Base-by-base conservation (phyloP, 1,140 invertebrate species). In the Kradibia gibbosae region DNA sequence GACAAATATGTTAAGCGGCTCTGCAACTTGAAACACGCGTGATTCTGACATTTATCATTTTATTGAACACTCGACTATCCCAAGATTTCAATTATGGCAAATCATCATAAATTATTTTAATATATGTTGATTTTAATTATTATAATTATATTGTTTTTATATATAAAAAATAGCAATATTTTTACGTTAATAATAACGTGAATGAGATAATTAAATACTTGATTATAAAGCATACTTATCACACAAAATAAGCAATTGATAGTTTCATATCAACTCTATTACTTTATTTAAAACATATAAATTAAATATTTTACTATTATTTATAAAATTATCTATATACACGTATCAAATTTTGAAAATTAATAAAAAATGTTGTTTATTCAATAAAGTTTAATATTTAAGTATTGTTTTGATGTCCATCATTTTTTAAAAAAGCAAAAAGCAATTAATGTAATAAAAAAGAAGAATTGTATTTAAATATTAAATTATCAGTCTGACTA, bases 1-100 rank as follows among this genome's bases (percentile, higher is more conserved):
- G 65, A 70, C 62, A 55, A 55, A 78, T 22, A 1, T 78, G 70
- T 78, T 70, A 36, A 79, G 71, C 25, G 36, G 50, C 67, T n/a
- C 34, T 45, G 36, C 67, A 79, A 79, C 28, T 57, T 15, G 48
- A 79, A 79, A 79, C 71, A 57, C 34, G n/a, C 50, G 36, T 20
- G 50, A 70, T 39, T 31, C 25, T 15, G 25, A 65, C 67, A 67
- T 36, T 77, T 60, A n/a, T 36, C 15, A 25, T 70, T 70, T 70
- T 53, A 31, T 50, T 3, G 0, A 31, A 34, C 10, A 28, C 75
- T 78, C 57, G 75, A 78, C 75, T 67, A 42, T 67, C 75, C 74
- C 10, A 74, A 34, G 8, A 20, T 50, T 72, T 20, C 3, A 50
- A 72, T 36, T 15, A 36, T 65, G 15, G 60, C 31, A 65, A 65